These are phyloP conservation scores for Eupleurogrammus muticus DNA, from an alignment of 2,797 vertebrate genomes.

Conservation along the genomic window DNA sequence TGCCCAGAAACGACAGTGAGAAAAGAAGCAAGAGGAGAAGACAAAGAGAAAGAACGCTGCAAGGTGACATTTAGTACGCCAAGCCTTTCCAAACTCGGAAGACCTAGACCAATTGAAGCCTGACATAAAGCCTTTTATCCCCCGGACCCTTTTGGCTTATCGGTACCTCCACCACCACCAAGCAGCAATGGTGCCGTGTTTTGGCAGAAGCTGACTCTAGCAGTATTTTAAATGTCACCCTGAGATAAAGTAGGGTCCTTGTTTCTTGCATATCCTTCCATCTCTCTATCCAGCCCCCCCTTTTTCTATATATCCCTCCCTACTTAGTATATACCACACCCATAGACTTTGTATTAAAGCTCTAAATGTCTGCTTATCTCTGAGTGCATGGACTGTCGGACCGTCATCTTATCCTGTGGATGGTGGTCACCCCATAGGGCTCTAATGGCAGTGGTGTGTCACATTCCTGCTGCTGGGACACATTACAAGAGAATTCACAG, in stretches of 20 bases:
- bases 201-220: constrained; percentile 24
- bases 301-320: not conserved
- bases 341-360: constrained; percentile 32
- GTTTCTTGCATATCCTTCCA: constrained; percentile 4
- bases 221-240: constrained; percentile 31
- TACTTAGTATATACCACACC: constrained; percentile 27
- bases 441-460: constrained; percentile 65
- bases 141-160: constrained; percentile 28
- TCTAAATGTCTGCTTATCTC: constrained; percentile 58
- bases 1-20: constrained; percentile 67
- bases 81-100: constrained; percentile 53
- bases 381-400: constrained; percentile 41
- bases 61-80: constrained; percentile 54
- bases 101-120: constrained; percentile 64
- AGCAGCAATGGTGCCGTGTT: constrained; percentile 27
- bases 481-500: constrained; percentile 76
- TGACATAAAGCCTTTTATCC: constrained; percentile 54
- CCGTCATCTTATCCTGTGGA: constrained; percentile 58
- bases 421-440: constrained; percentile 54
- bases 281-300: not conserved
- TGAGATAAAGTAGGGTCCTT: not conserved
- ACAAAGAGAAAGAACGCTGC: constrained; percentile 28
- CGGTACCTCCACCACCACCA: constrained; percentile 9
- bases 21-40: constrained; percentile 35
- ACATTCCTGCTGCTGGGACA: constrained; percentile 71